A percentile compares a stretch with the other conserved stretches of the same genome.
phyloP scores from a whole-genome alignment of 2,888 invertebrate species.

The Xanthostigma xanthostigma region DNA sequence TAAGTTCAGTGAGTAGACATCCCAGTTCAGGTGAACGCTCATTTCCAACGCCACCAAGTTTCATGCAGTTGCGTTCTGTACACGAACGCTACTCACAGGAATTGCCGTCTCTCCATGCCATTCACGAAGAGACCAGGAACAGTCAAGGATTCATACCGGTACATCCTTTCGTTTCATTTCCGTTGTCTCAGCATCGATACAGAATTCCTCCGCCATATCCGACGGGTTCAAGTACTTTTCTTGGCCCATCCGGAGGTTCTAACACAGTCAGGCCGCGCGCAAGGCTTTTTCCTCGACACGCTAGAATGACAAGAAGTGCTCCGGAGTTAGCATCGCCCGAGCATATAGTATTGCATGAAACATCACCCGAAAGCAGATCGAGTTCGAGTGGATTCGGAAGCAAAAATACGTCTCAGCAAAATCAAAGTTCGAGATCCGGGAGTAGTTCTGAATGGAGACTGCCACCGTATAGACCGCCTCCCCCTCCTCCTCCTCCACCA shows the following conservation, averaged over 20 bases:
- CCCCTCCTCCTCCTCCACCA: constrained; percentile 38
- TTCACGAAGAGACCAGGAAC: constrained; percentile 52
- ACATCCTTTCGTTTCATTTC: constrained; percentile 43
- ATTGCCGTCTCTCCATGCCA: constrained; percentile 51
- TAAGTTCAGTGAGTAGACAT: constrained; percentile 64
- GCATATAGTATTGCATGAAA: constrained; percentile 44
- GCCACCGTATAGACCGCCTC: constrained; percentile 62
- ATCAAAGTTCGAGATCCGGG: constrained; percentile 57
- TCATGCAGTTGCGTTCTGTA: constrained; percentile 44
- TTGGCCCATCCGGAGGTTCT: constrained; percentile 23
- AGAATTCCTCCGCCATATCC: constrained; percentile 21
- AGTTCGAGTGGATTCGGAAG: constrained; percentile 85
- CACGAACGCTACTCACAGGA: constrained; percentile 58
- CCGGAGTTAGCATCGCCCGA: constrained; percentile 50
- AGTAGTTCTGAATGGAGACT: constrained; percentile 66
- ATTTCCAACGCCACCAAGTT: constrained; percentile 59
- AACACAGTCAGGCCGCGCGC: constrained; percentile 38
- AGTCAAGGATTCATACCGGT: constrained; percentile 42
- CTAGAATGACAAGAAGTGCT: constrained; percentile 47
- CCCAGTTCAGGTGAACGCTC: constrained; percentile 68
- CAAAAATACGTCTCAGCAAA: constrained; percentile 72
- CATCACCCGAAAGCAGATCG: constrained; percentile 76
- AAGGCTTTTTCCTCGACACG: constrained; percentile 48
- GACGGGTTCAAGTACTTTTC: constrained; percentile 20
- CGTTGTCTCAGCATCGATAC: constrained; percentile 36